Base-by-base conservation (phyloP, 2,888 invertebrate species). In the Heliothis peltigera region DNA sequence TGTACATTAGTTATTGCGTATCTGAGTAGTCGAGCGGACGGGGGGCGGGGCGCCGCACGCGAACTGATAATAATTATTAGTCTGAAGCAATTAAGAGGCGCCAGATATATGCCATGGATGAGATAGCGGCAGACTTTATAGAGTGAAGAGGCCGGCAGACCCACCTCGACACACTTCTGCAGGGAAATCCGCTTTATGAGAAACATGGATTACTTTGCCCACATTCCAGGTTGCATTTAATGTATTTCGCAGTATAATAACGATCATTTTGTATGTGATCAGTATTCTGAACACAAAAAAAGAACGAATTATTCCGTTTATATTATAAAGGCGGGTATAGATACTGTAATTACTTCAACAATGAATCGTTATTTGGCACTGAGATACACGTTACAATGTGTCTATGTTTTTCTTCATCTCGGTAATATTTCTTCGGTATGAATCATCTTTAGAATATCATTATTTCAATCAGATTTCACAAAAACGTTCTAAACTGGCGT, bases 31-130 rank as follows among this genome's bases (percentile, higher is more conserved):
- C 77, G 58, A 70, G 79, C 61, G 72, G 70, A 51, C 72, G 73
- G 53, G 79, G 85, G 89, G 89, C 85, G 89, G 88, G 87, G 84
- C 86, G 82, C 82, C 83, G 88, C 92, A 93, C 91, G 92, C 91
- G 86, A 91, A 88, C 92, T 90, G 91, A 92, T 93, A 92, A 91
- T 92, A 92, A 94, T 93, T 93, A 93, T 92, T 91, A 92, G 89
- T 89, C 91, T 89, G 88, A 86, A 84, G 92, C 91, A 91, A 93
- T 94, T 93, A 93, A 90, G 88, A 92, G 94, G 94, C 94, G 94
- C 94, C 94, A 92, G 89, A 91, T 92, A 92, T 89, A 89, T 89
- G 90, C 88, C 89, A 88, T 87, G 84, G 88, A 88, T 86, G 88
- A 85, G 84, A 90, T 88, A 87, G 82, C 85, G 84, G 84, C 79